Base-by-base conservation (phyloP, 2,888 invertebrate genomes). In the Nebria brevicollis region DNA sequence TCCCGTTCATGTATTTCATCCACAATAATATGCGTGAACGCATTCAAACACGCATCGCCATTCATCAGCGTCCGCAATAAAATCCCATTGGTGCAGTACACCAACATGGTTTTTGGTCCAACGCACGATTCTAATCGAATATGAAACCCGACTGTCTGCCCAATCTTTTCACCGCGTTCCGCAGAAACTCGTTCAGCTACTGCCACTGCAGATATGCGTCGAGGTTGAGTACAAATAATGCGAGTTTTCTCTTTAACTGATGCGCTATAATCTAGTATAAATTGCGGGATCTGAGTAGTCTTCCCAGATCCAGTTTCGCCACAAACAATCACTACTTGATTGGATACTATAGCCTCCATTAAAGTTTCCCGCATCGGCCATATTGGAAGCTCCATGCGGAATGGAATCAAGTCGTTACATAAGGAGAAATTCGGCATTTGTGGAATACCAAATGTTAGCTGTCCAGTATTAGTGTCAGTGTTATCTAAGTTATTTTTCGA, bases 1-100 rank as follows among this genome's bases (percentile, higher is more conserved):
- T 98, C 98, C 0, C 98, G 92, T 88, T 98, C 98, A 89, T 99
- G 99, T 42, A 98, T 94, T 89, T 99, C 99, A 89, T 99, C 99
- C 86, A 98, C 93, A 77, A 96, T 93, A 70, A 96, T 90, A 88
- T 98, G 98, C 0, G 97, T 96, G 74, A 97, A 93, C 15, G 94
- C 92, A 10, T 85, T 83, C 13, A 96, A 90, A 2, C 93, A 91
- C 7, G 91, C 90, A 83, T 94, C 94, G 1, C 95, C 95, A 1
- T 93, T 93, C 94, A 98, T 96, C 81, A 99, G 90, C 0, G 96
- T 97, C 77, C 98, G 91, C 82, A 99, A 90, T 82, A 98, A 91
- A 3, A 98, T 95, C 0, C 97, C 97, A 87, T 95, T 96, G n/a
- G 98, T 98, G 87, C 97, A 97, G 89, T 96, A 98, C 0, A 96